phyloP scores from a whole-genome alignment of 2,888 invertebrate genomes.

The Formica aserva region DNA sequence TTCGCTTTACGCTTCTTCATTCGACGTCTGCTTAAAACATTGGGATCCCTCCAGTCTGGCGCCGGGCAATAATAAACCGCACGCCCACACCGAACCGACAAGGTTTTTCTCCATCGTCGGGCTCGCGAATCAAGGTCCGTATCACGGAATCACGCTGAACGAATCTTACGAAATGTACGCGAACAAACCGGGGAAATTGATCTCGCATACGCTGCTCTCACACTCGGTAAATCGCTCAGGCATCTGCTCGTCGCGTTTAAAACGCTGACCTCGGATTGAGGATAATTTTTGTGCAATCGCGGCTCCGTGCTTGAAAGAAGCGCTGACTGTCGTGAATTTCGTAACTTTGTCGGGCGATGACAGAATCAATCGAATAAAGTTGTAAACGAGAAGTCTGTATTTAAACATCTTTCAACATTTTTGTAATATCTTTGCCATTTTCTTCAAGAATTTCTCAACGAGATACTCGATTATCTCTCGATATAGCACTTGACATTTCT shows the following conservation, averaged over 20 bases:
- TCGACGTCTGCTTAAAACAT: slow-evolving; percentile 66
- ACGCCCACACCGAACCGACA: slow-evolving; percentile 80
- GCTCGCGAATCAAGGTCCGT: slow-evolving; percentile 20
- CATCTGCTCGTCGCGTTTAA: slow-evolving; percentile 50
- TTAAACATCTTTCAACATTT: not conserved
- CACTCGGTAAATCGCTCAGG: slow-evolving; percentile 36
- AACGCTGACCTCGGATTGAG: not conserved
- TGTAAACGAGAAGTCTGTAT: not conserved
- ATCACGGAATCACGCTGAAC: slow-evolving; percentile 25
- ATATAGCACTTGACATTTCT: not conserved
- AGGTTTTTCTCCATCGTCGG: slow-evolving; percentile 66
- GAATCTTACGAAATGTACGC: slow-evolving; percentile 34
- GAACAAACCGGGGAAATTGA: slow-evolving; percentile 55
- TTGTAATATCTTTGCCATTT: not conserved
- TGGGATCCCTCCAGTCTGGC: slow-evolving; percentile 76
- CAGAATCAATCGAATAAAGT: not conserved
- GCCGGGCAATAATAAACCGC: slow-evolving; percentile 82
- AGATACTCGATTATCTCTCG: not conserved
- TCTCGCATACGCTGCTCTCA: slow-evolving; percentile 35
- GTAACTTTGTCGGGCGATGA: not conserved
- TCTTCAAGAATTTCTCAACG: not conserved
- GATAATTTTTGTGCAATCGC: not conserved
- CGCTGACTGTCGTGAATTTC: not conserved
- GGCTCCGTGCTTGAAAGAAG: not conserved
- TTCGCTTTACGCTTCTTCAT: slow-evolving; percentile 58